phyloP scores from a whole-genome alignment of 2,113 vertebrate species.

The Platichthys flesus region DNA sequence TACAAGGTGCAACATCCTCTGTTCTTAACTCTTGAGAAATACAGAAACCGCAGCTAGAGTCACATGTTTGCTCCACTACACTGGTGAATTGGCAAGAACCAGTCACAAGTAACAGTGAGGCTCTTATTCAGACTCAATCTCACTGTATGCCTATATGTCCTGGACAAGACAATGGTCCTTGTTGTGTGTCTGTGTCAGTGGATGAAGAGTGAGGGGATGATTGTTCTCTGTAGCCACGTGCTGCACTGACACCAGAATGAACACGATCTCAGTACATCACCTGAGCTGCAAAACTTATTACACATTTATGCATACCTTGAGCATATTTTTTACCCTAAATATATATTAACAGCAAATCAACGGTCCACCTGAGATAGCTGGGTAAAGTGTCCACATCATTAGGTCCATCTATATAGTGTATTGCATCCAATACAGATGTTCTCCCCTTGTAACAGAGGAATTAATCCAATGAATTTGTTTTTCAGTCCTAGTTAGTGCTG shows the following conservation, averaged over 20 bases:
- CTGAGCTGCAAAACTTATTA: background rate
- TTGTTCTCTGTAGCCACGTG: slow-evolving; percentile 72
- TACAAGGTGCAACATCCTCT: too few relatives aligned
- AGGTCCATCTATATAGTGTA: too few relatives aligned
- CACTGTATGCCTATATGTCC: slow-evolving; percentile 47
- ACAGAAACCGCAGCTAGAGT: too few relatives aligned
- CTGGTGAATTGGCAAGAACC: slow-evolving; percentile 33
- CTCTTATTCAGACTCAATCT: slow-evolving; percentile 57
- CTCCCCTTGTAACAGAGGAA: too few relatives aligned
- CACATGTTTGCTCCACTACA: slow-evolving; percentile 12
- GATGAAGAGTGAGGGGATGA: slow-evolving; percentile 81
- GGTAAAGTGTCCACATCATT: too few relatives aligned
- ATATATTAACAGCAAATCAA: too few relatives aligned
- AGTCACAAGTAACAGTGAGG: slow-evolving; percentile 52
- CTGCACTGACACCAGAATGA: slow-evolving; percentile 1
- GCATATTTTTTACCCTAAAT: too few relatives aligned
- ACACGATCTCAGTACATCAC: background rate
- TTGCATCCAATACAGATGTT: too few relatives aligned
- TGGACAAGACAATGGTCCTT: slow-evolving; percentile 86
- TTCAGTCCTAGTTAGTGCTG: too few relatives aligned
- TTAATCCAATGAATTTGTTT: too few relatives aligned
- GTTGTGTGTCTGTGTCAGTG: slow-evolving; percentile 87
- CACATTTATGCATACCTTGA: background rate
- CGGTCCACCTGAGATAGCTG: too few relatives aligned
- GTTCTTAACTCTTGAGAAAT: too few relatives aligned